Evolutionary conservation across 2,888 invertebrate species (phyloP).

Genomic region (Volucella zonaria): DNA sequence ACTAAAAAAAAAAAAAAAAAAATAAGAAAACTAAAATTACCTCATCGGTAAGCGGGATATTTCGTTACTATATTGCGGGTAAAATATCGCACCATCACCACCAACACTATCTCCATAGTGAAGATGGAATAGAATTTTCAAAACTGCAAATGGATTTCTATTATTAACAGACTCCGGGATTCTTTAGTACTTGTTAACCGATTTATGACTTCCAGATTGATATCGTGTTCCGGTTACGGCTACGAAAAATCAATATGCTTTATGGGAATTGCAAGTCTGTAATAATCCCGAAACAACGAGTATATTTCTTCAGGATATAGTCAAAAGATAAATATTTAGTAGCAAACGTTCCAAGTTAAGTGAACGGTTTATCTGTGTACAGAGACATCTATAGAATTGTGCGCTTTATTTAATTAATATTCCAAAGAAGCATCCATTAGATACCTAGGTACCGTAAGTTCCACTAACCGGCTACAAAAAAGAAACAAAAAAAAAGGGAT

Average conservation of each 20-base stretch:
- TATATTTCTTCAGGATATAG: slow-evolving; percentile 1
- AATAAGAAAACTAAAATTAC: not conserved
- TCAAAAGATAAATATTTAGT: not conserved
- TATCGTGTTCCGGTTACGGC: slow-evolving; percentile 14
- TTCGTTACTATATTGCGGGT: not conserved
- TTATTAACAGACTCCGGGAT: slow-evolving; percentile 34
- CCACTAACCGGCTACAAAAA: slow-evolving; percentile 1
- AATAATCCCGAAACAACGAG: slow-evolving; percentile 31
- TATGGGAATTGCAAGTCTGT: slow-evolving; percentile 10
- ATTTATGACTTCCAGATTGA: slow-evolving; percentile 32
- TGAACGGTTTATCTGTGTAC: too few species aligned
- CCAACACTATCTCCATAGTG: not conserved
- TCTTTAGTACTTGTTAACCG: slow-evolving; percentile 36
- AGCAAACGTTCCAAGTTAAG: too few species aligned
- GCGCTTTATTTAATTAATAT: slow-evolving; percentile 65
- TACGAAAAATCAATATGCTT: slow-evolving; percentile 60
- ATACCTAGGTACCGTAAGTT: slow-evolving; percentile 21
- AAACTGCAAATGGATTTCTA: slow-evolving; percentile 21
- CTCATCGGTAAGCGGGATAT: not conserved
- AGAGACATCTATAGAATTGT: slow-evolving; percentile 3
- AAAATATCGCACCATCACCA: not conserved
- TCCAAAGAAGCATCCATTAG: slow-evolving; percentile 41
- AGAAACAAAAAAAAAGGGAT: slow-evolving; percentile 13
- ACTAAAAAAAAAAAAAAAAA: too few species aligned
- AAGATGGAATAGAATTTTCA: slow-evolving; percentile 10